Evolutionary conservation across 2,888 invertebrate species (phyloP).

Genomic region (Hermodice carunculata): DNA sequence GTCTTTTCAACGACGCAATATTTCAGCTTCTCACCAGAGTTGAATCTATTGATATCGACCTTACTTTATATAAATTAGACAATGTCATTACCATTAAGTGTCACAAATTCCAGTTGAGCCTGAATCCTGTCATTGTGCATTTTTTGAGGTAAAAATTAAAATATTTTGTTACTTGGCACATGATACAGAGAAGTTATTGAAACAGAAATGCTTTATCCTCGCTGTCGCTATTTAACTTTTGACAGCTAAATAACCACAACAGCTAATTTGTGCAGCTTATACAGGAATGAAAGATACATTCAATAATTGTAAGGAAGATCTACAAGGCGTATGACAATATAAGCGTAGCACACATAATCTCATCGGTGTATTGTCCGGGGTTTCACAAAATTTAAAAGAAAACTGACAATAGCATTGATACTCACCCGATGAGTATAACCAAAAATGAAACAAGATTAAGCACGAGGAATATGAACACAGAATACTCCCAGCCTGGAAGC

Average conservation of each 20-base stretch:
- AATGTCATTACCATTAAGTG: neutral
- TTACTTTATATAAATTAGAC: neutral
- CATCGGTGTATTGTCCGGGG: neutral
- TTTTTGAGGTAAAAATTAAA: no score
- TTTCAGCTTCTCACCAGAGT: no score
- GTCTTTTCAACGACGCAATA: no score
- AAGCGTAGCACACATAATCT: neutral
- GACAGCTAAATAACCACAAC: no score
- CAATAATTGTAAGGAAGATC: neutral
- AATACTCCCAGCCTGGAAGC: slow-evolving; percentile 73
- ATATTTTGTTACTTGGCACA: no score
- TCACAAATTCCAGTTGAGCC: neutral
- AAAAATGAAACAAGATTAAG: slow-evolving; percentile 71
- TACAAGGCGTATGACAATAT: no score
- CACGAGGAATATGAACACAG: slow-evolving; percentile 72
- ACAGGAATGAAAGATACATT: neutral
- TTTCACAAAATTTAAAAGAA: neutral
- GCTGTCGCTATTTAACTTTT: no score
- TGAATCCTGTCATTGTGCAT: no score
- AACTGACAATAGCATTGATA: no score
- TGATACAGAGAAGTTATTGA: no score
- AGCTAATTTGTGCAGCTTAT: no score
- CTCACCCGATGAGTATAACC: slow-evolving; percentile 67
- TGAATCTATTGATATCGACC: neutral
- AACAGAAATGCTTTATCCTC: no score